Percentiles rank a stretch among this genome's conserved stretches.
Evolutionary conservation across 1,140 invertebrate genomes (phyloP).

Genomic region (Calosoma granatense): DNA sequence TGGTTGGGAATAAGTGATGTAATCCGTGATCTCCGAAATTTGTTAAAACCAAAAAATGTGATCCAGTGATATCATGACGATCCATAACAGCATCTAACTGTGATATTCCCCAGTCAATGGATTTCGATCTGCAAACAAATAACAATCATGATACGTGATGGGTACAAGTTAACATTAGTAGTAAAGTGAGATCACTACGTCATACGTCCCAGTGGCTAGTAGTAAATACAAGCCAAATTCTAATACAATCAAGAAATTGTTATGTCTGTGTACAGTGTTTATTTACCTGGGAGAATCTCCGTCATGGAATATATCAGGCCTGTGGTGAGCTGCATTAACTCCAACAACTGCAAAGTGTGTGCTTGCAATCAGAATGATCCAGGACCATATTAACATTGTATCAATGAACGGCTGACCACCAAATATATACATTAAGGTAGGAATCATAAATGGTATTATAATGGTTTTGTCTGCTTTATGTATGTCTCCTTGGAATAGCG

Average conservation of each 20-base stretch:
- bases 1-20: constrained; percentile 72
- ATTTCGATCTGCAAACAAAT: background rate
- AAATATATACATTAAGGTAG: background rate
- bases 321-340: constrained; percentile 70
- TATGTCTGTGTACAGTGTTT: background rate
- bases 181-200: no score
- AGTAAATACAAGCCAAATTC: no score
- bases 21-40: constrained; percentile 67
- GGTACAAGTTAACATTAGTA: no score
- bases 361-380: constrained; percentile 47
- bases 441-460: background rate
- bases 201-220: no score
- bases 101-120: constrained; percentile 64
- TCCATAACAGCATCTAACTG: constrained; percentile 68
- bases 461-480: background rate
- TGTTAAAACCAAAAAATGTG: constrained; percentile 54
- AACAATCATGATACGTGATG: background rate
- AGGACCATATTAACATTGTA: background rate
- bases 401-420: background rate
- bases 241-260: background rate
- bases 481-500: background rate
- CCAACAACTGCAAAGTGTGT: constrained; percentile 55
- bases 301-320: constrained; percentile 74
- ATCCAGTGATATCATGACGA: constrained; percentile 55
- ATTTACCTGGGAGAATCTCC: constrained; percentile 54